Evolutionary conservation across 2,113 vertebrate species (phyloP).

Genomic region (Herpetotheres cachinnans): DNA sequence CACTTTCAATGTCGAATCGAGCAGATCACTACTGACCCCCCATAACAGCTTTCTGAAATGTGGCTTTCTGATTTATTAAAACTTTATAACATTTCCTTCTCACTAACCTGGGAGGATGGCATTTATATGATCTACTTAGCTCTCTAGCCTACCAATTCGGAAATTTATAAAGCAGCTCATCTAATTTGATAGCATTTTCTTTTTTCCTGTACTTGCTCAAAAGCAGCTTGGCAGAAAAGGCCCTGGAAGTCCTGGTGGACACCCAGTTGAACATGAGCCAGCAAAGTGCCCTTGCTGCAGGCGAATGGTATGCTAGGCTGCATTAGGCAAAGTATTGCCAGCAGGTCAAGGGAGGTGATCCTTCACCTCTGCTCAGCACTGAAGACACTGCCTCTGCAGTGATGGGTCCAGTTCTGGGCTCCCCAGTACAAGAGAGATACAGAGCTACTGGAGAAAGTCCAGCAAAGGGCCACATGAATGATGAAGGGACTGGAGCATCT

Average conservation of each 20-base stretch:
- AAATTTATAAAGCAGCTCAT: neutral
- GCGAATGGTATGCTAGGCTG: neutral
- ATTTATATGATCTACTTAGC: neutral
- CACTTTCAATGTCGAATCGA: neutral
- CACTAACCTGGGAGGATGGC: neutral
- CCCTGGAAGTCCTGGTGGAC: neutral
- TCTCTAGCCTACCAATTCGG: neutral
- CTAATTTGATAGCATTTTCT: neutral
- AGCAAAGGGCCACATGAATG: neutral
- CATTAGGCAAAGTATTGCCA: neutral
- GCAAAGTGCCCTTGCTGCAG: neutral
- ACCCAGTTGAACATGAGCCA: neutral
- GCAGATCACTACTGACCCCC: neutral
- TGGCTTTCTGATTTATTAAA: neutral
- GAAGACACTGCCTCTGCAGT: neutral
- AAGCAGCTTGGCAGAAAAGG: neutral
- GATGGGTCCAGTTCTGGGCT: neutral
- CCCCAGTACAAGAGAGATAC: neutral
- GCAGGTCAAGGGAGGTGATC: neutral
- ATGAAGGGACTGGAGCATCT: neutral
- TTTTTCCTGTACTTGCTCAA: neutral
- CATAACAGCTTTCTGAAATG: neutral
- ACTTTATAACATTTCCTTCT: neutral
- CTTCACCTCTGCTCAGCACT: neutral
- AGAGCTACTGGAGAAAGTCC: neutral